Base-by-base conservation (phyloP, 2,113 vertebrate genomes). In the Perognathus longimembris region DNA sequence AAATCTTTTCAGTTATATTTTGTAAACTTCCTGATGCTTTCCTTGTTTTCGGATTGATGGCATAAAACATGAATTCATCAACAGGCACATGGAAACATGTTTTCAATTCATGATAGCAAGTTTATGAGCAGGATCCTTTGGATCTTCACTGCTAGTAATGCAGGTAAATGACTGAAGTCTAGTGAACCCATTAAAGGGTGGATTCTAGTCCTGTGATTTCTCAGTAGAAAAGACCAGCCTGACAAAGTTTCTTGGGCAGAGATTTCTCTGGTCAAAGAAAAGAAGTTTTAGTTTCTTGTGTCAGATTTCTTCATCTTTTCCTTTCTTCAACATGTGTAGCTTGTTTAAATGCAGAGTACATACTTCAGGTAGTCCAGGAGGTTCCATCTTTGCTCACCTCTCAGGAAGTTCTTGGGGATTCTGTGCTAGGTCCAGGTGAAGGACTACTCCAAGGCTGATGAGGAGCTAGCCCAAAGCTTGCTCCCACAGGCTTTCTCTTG, bases 321-420 rank as follows among this genome's bases (percentile, higher is more conserved):
- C 36, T 89, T 80, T 71, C 21, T 76, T 67, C 18, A 5, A 69
- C 22, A 34, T 21, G 11, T 11, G 34, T 30, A 0, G 1, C 12
- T 40, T 71, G 14, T 22, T 90, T 38, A 70, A 70, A 20, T 30
- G 4, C 17, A 70, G 63, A 61, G 21, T 28, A 4, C 8, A 28
- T 0, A 3, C 32, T 59, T 66, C 32, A 15, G 6, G 63, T 12
- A 1, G 8, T 20, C 4, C 28, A 2, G 14, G 15, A 30, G 22
- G 14, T 24, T 30, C 14, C 3, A 6, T 28, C 9, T 8, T 28
- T 57, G 34, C 11, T 17, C 7, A 14, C 3, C 18, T 75, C 22
- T 90, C 34, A 82, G 54, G 32, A 82, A 36, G 21, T 54, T 90
- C 40, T 18, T 70, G n/a, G 5, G 6, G 5, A 63, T 50, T 66